A percentile compares a stretch with the other conserved stretches of the same genome.
Conservation (phyloP, 1,140 invertebrate genomes). For the Brachionus rubens region DNA sequence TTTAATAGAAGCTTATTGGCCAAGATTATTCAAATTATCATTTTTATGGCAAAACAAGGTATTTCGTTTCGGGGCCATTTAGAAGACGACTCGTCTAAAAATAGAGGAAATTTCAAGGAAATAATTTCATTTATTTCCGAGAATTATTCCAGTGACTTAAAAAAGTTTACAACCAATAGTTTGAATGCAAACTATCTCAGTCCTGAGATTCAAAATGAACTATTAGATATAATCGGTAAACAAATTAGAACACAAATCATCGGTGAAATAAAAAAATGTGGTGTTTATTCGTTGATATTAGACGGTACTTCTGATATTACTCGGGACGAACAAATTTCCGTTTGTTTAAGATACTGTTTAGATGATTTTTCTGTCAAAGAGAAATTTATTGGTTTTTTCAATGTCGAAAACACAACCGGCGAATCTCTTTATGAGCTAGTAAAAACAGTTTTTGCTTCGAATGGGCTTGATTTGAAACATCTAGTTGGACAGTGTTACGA, state of each 20-base stretch:
- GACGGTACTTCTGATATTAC: constrained; percentile 1
- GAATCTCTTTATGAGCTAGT: not conserved
- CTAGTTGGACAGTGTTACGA: constrained; percentile 39
- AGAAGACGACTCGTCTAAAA: not conserved
- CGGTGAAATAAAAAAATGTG: not conserved
- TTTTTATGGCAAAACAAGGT: constrained; percentile 15
- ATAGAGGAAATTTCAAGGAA: constrained; percentile 31
- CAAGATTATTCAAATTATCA: constrained; percentile 21
- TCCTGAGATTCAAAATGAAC: constrained; percentile 17
- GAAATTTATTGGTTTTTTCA: constrained; percentile 24
- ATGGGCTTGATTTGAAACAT: not conserved
- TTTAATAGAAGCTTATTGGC: not conserved
- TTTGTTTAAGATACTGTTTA: not conserved
- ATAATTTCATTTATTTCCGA: not conserved
- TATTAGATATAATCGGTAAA: not conserved
- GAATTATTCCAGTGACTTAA: not conserved
- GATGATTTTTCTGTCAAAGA: not conserved
- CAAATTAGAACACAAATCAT: not conserved
- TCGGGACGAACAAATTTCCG: constrained; percentile 10
- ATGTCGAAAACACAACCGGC: not conserved
- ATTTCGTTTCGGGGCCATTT: constrained; percentile 2
- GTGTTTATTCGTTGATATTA: constrained; percentile 1
- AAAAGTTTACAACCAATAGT: not conserved
- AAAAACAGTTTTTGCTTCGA: not conserved
- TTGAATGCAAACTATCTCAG: not conserved